These are phyloP conservation scores for Hypothenemus hampei DNA, from an alignment of 1,140 invertebrate species.

Conservation along the genomic window DNA sequence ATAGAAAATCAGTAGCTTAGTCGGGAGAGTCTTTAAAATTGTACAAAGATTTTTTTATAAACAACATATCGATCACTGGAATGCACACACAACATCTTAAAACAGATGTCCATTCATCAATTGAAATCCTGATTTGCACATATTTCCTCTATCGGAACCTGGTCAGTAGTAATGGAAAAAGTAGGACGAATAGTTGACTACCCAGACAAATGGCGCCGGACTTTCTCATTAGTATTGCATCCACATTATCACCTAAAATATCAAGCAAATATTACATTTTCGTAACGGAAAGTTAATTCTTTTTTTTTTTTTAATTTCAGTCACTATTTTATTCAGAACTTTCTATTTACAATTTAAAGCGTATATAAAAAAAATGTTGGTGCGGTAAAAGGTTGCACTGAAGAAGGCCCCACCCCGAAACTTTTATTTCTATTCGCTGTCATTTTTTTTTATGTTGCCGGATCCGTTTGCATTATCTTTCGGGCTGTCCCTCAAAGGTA, in stretches of 20 bases:
- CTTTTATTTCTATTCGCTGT: neutral
- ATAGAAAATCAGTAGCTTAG: too few species aligned
- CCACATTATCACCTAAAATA: conserved; percentile 42
- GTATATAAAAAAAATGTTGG: neutral
- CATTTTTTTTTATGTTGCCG: neutral
- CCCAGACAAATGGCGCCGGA: conserved; percentile 43
- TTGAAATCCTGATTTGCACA: too few species aligned
- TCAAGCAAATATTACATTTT: too few species aligned
- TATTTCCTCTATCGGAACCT: conserved; percentile 25
- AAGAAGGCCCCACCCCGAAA: neutral
- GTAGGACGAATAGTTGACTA: conserved; percentile 40
- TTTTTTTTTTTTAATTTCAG: too few species aligned
- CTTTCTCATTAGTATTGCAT: conserved; percentile 44
- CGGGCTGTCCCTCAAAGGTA: neutral
- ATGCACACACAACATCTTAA: too few species aligned
- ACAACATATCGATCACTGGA: too few species aligned
- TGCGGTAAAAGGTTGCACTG: neutral
- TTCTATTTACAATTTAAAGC: too few species aligned
- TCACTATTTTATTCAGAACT: too few species aligned
- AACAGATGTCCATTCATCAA: too few species aligned
- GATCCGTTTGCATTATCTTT: neutral
- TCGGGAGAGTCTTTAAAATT: too few species aligned
- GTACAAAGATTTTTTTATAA: too few species aligned
- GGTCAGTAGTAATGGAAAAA: conserved; percentile 27
- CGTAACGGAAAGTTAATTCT: too few species aligned